phyloP scores from a whole-genome alignment of 2,797 vertebrate species.

The Neolamprologus multifasciatus region DNA sequence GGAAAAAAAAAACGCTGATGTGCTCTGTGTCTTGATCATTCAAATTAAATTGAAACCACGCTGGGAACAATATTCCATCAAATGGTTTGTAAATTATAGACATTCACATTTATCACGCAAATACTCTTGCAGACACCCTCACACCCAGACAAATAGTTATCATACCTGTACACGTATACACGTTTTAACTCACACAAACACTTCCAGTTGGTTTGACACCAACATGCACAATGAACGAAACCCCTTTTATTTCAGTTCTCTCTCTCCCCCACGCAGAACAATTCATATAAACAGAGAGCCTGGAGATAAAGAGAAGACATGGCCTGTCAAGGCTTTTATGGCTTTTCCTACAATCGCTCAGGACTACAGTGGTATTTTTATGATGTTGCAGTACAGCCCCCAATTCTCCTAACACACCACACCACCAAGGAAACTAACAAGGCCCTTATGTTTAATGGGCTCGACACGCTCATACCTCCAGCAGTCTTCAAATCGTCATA shows the following conservation, averaged over 20 bases:
- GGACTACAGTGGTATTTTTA: slow-evolving; percentile 48
- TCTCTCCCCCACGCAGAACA: not conserved
- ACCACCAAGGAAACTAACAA: slow-evolving; percentile 44
- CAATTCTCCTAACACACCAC: not conserved
- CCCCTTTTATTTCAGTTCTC: slow-evolving; percentile 23
- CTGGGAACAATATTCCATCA: slow-evolving; percentile 63
- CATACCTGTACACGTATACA: not conserved
- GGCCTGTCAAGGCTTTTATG: slow-evolving; percentile 34
- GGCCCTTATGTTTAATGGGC: slow-evolving; percentile 63
- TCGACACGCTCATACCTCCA: slow-evolving; percentile 11
- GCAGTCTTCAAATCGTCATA: slow-evolving; percentile 10
- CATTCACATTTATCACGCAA: not conserved
- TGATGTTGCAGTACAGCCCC: slow-evolving; percentile 11
- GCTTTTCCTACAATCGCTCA: slow-evolving; percentile 29
- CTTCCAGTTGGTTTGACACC: slow-evolving; percentile 11
- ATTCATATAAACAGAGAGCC: slow-evolving; percentile 25
- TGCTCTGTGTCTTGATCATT: slow-evolving; percentile 48
- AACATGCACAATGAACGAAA: slow-evolving; percentile 15
- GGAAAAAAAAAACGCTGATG: not conserved
- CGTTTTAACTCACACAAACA: not conserved
- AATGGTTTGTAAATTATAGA: slow-evolving; percentile 46
- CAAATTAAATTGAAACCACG: slow-evolving; percentile 56
- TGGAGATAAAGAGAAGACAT: slow-evolving; percentile 14
- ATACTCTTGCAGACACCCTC: not conserved
- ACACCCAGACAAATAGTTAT: not conserved